Percentiles rank a stretch among this genome's conserved stretches.
phyloP scores from a whole-genome alignment of 2,797 vertebrate genomes.

The Chromis chromis region DNA sequence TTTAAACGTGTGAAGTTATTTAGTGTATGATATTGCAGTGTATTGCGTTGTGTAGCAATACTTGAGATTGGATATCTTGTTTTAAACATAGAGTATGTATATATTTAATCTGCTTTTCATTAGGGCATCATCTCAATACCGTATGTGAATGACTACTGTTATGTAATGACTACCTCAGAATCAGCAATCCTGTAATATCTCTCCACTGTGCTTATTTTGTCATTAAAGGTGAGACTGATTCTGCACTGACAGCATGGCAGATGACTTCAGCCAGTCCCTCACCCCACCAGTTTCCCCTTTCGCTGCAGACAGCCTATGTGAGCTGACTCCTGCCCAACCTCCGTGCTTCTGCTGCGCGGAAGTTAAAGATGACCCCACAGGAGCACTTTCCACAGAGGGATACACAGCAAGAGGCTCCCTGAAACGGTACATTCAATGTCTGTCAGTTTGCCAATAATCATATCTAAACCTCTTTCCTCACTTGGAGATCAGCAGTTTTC shows the following conservation, averaged over 20 bases:
- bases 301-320: constrained; percentile 83
- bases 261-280: constrained; percentile 84
- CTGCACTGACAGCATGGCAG: constrained; percentile 82
- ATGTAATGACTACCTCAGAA: background rate
- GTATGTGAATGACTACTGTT: background rate
- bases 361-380: constrained; percentile 78
- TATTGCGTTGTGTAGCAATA: background rate
- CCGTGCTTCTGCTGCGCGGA: constrained; percentile 91
- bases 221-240: constrained; percentile 24
- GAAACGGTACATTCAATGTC: constrained; percentile 86
- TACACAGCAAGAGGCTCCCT: constrained; percentile 89
- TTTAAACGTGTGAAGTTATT: background rate
- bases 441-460: constrained; percentile 1
- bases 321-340: constrained; percentile 73
- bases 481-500: constrained; percentile 2
- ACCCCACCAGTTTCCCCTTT: constrained; percentile 86
- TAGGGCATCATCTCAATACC: no score
- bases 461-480: background rate
- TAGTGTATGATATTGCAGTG: background rate
- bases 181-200: background rate
- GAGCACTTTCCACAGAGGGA: constrained; percentile 85
- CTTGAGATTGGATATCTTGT: background rate
- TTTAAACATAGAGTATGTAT: background rate
- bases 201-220: background rate
- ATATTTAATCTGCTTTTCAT: background rate